Evolutionary conservation across 2,113 vertebrate genomes (phyloP), one percentile per base, ranked within the genome.

Genomic region (Tenebrosternarchus preto): DNA sequence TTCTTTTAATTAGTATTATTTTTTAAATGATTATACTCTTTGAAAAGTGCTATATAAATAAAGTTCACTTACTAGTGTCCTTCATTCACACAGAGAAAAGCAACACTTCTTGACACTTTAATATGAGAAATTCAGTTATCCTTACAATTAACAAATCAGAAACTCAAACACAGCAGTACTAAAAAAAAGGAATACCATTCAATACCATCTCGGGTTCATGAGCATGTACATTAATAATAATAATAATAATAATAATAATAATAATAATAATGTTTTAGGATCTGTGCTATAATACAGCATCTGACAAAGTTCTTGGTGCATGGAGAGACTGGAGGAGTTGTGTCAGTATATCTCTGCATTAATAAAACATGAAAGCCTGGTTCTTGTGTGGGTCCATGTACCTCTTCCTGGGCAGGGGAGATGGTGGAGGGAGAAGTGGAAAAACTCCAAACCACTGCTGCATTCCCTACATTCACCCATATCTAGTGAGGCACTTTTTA

Each of bases 341-440:
- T 81, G 82, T 87, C 90, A 85, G 89, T 81, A 83, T 83, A 86
- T 87, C 86, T 88, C 85, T 79, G 85, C 87, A 91, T 92, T 86
- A 92, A 92, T 93, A 91, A 91, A 88, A 92, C 90, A 92, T 92
- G 83, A 90, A 91, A 90, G 89, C 86, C 85, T 85, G 81, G 89
- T 86, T 86, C 86, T 90, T 90, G 86, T 83, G 85, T 89, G 89
- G 90, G 91, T 88, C 87, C 70, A 24, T 70, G 84, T 85, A 87
- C 88, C 80, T 80, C 86, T 86, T 90, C 91, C 88, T 81, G 5
- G 80, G 86, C 89, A 86, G 78, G 80, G 86, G 89, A 86, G 78
- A 82, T 83, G 84, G 72, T 67, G 71, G 85, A 71, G 72, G 70
- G 66, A 66, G 33, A 77, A 77, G 88, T 90, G 89, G 43, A 91